Conservation (phyloP, 2,113 vertebrate genomes). For the Ahaetulla prasina region DNA sequence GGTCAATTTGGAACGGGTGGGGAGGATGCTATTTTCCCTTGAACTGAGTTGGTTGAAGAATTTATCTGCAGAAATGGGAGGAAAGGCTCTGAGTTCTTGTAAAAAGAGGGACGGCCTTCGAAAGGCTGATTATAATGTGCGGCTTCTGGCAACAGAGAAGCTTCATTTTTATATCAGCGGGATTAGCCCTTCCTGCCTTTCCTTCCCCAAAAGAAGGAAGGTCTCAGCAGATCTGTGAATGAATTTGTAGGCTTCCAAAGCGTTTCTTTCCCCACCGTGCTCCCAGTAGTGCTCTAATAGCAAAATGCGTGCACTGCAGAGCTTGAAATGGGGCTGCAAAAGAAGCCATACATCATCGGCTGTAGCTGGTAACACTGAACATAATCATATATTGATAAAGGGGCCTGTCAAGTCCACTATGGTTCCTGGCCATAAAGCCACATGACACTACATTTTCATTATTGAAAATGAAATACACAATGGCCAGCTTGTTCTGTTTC, state of each 20-base stretch:
- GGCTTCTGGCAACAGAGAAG: constrained; percentile 44
- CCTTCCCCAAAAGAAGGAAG: constrained; percentile 11
- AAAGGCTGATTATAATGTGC: constrained; percentile 30
- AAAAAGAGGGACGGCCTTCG: background rate
- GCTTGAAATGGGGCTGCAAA: constrained; percentile 8
- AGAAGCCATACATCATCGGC: background rate
- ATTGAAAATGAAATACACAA: constrained; percentile 51
- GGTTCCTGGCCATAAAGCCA: constrained; percentile 29
- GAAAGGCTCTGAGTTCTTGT: background rate
- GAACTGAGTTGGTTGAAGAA: background rate
- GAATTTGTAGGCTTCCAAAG: background rate
- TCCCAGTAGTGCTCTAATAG: background rate
- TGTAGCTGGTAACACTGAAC: constrained; percentile 13
- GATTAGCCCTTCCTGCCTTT: background rate
- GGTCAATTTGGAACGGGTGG: background rate
- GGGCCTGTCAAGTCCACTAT: constrained; percentile 38
- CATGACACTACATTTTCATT: constrained; percentile 37
- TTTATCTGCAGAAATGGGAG: no score
- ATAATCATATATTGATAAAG: constrained; percentile 40
- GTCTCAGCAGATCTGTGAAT: background rate
- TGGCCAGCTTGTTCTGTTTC: background rate
- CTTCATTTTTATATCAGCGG: constrained; percentile 34
- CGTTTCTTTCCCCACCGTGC: background rate
- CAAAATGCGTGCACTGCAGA: constrained; percentile 18
- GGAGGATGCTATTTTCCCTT: background rate